Evolutionary conservation across 1,140 invertebrate genomes (phyloP).

Genomic region (Bradynema listronoti): DNA sequence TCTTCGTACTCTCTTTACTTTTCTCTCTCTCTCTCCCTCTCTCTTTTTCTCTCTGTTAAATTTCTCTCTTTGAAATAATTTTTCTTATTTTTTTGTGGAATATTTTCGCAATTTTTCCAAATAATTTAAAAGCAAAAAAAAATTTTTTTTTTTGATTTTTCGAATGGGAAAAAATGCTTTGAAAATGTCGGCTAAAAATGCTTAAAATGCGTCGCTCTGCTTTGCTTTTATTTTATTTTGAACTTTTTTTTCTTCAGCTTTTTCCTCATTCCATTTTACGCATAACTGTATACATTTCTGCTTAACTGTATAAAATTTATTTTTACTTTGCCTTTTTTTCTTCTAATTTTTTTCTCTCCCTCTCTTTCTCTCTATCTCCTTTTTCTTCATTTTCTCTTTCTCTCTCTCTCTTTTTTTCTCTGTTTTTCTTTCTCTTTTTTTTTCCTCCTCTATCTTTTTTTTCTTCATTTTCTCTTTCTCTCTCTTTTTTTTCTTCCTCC

Average conservation of each 20-base stretch:
- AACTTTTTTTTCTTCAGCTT: background rate
- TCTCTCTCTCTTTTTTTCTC: background rate
- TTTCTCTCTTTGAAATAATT: no score
- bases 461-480: no score
- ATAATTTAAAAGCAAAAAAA: no score
- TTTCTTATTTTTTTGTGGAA: no score
- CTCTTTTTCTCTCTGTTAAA: background rate
- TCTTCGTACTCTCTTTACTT: constrained; percentile 3
- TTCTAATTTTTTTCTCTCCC: background rate
- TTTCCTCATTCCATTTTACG: background rate
- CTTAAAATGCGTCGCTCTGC: no score
- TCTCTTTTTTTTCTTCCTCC: background rate
- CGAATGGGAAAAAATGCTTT: no score
- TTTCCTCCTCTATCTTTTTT: background rate
- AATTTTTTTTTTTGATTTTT: no score
- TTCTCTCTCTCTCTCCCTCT: background rate
- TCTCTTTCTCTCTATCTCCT: background rate
- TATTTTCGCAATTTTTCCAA: no score
- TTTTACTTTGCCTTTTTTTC: background rate
- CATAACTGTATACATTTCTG: background rate
- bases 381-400: constrained; percentile 9
- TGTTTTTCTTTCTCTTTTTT: background rate
- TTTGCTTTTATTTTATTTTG: no score
- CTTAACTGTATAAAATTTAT: background rate
- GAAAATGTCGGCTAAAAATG: no score